Base-by-base conservation (phyloP, 2,888 invertebrate species). In the Eurytoma adleriae region DNA sequence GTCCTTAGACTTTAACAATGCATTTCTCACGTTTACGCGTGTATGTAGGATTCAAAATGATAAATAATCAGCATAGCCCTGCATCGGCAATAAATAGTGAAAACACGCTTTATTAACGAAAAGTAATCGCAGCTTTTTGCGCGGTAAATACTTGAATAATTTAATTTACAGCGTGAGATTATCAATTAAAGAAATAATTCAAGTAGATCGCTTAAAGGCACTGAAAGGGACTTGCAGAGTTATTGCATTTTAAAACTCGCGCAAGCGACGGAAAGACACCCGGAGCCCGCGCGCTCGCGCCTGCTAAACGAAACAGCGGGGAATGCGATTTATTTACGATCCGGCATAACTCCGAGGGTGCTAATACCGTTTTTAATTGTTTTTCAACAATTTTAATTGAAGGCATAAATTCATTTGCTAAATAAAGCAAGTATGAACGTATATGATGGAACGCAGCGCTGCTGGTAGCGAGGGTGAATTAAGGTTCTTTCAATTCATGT, bases 381-480 rank as follows among this genome's bases (percentile, higher is more conserved):
- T 79, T 73, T 61, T 68, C 68, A 67, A 50, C 62, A 73, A 68
- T 62, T 79, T 68, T 79, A 78, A 78, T 72, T 67, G 52, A 73
- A 10, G 62, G 24, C 14, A 27, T 62, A 79, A 79, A 79, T 75
- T 79, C 70, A 79, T 75, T 75, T 70, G 52, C 18, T 30, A 48
- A 74, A 74, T 74, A 79, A 79, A 79, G 57, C 70, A 10, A 10
- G 7, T 40, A 40, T 10, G 5, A 7, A 10, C 10, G 40, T 40
- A 10, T 40, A 40, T 40, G 72, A 73, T 54, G 64, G 61, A 62
- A 52, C 14, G 14, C 30, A 40, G 30, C 48, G 64, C 24, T n/a
- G 20, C 52, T 40, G 24, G 14, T n/a, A 18, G 40, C 10, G 40
- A 40, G 40, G 40, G 66, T 54, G 40, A 73, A 73, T 20, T 66